Conservation (phyloP, 2,888 invertebrate species). For the Latrodectus hesperus region DNA sequence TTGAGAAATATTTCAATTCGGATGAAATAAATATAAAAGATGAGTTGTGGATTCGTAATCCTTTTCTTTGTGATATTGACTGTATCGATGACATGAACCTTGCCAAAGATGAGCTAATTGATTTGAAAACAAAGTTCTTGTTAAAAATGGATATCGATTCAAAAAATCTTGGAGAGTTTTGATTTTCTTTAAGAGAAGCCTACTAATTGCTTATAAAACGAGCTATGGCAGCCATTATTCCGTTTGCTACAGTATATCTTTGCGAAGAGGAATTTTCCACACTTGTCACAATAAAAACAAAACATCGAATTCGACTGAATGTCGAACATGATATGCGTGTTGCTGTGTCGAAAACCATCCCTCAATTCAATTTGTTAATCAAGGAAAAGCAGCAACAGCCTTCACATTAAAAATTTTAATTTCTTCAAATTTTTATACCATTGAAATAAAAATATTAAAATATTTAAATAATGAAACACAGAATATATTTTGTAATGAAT, state of each 20-base stretch:
- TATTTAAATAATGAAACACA: too few relatives aligned
- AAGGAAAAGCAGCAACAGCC: constrained; percentile 53
- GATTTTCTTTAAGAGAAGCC: constrained; percentile 20
- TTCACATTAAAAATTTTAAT: constrained; percentile 47
- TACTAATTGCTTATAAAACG: constrained; percentile 44
- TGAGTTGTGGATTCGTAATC: constrained; percentile 60
- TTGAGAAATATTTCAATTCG: constrained; percentile 41
- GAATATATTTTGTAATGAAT: too few relatives aligned
- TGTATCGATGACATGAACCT: constrained; percentile 55
- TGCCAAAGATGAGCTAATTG: constrained; percentile 52
- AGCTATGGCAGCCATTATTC: constrained; percentile 44
- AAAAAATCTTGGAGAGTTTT: too few relatives aligned
- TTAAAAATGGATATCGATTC: constrained; percentile 29
- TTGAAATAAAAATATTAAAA: too few relatives aligned
- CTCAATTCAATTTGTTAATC: constrained; percentile 49
- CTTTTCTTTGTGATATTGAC: constrained; percentile 60
- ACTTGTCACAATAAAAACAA: constrained; percentile 46
- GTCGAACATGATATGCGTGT: constrained; percentile 47
- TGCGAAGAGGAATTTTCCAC: constrained; percentile 44
- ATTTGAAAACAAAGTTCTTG: constrained; percentile 47
- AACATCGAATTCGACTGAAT: constrained; percentile 50
- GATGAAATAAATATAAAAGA: constrained; percentile 53
- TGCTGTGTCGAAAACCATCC: constrained; percentile 46
- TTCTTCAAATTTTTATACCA: constrained; percentile 43
- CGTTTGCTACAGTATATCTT: constrained; percentile 41